Base-by-base conservation (phyloP, 2,797 vertebrate species). In the Chloroceryle amazona region DNA sequence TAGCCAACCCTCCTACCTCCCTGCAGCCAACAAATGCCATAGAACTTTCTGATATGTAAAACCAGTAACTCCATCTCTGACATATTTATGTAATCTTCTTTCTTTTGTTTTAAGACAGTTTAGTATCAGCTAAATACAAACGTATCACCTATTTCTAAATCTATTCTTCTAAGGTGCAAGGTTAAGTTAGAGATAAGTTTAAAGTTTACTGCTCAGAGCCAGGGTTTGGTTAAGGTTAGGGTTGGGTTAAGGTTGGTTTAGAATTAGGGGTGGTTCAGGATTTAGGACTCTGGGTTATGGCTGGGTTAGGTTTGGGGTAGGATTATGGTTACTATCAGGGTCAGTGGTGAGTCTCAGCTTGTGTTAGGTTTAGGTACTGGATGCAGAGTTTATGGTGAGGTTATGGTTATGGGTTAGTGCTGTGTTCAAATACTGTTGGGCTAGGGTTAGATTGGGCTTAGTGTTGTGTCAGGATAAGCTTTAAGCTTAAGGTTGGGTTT, bases 1-100 rank as follows among this genome's bases (percentile, higher is more conserved):
- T 14, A 82, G 14, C 44, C 29, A 67, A 5, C 14, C 8, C n/a
- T 63, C 28, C 57, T 37, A 3, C 49, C n/a, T 49, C 49, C 18
- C 13, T 0, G 0, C 3, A 52, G 70, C 39, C 25, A 72, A 29
- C 1, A 19, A 85, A 51, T 13, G 9, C 6, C 31, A 19, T 3
- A 1, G 6, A 23, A 62, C 23, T 55, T 70, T 16, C n/a, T 19
- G 31, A 73, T 5, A 33, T 12, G 31, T 31, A 51, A 82, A 81
- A 5, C 35, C 46, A 46, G 71, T 29, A 62, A 11, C 49, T 39
- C 33, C 25, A 10, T 11, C 58, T 70, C 55, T 87, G 51, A 47
- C 6, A 6, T 37, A 65, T 25, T 78, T 47, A 72, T 10, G 7
- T 41, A 1, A 37, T 47, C 28, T 44, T n/a, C 33, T 66, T 74